Evolutionary conservation across 2,888 invertebrate genomes (phyloP).

Genomic region (Busseola fusca): DNA sequence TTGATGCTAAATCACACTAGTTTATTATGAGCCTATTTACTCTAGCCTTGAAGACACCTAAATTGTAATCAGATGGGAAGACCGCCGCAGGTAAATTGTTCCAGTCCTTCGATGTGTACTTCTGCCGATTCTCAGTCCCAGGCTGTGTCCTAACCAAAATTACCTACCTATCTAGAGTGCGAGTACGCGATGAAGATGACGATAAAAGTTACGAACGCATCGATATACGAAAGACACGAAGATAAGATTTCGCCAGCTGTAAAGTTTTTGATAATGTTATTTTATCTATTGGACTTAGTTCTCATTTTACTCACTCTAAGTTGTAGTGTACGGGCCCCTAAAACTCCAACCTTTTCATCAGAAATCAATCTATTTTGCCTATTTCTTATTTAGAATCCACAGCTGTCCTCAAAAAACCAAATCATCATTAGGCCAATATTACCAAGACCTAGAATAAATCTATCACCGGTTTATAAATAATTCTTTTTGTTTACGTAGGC

Average conservation of each 20-base stretch:
- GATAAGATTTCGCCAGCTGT: no score
- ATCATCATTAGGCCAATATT: constrained; percentile 17
- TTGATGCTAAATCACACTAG: no score
- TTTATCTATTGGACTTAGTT: background rate
- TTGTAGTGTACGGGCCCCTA: constrained; percentile 27
- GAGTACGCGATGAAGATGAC: background rate
- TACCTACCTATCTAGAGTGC: background rate
- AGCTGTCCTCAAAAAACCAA: constrained; percentile 23
- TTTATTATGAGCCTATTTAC: no score
- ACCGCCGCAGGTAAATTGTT: no score
- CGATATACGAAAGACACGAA: no score
- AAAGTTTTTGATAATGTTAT: background rate
- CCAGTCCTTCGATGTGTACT: no score
- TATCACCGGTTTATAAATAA: background rate
- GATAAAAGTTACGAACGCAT: background rate
- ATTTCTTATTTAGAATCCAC: constrained; percentile 35
- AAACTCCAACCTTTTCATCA: constrained; percentile 34
- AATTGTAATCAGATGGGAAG: no score
- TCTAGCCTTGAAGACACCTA: no score
- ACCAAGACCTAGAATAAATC: no score
- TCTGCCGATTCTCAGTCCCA: background rate
- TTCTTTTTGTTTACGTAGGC: no score
- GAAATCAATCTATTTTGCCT: constrained; percentile 28
- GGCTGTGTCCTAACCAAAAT: background rate
- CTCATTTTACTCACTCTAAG: background rate